A percentile compares a stretch with the other conserved stretches of the same genome.
Evolutionary conservation across 2,888 invertebrate species (phyloP).

Genomic region (Dysmachus trigonus): DNA sequence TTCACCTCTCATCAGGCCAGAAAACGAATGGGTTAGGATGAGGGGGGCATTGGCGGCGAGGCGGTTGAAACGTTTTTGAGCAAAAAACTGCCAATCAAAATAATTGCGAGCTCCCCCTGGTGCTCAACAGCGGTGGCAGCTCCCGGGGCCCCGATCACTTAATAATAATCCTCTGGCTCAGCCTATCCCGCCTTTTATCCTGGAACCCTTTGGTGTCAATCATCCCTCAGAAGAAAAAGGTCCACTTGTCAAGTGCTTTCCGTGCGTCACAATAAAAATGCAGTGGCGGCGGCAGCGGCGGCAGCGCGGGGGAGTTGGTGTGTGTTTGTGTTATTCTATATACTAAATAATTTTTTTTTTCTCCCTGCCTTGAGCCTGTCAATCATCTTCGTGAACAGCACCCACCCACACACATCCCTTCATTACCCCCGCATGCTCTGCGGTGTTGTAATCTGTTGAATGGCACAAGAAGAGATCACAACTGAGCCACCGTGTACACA

Average conservation of each 20-base stretch:
- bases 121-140: not conserved
- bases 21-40: not conserved
- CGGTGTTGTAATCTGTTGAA: slow-evolving; percentile 43
- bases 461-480: slow-evolving; percentile 15
- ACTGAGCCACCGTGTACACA: slow-evolving; percentile 3
- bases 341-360: not conserved
- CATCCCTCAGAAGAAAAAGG: slow-evolving; percentile 27
- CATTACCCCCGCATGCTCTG: not conserved
- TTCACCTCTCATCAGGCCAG: not conserved
- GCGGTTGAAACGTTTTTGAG: too few species aligned
- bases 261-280: slow-evolving; percentile 16
- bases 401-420: not conserved
- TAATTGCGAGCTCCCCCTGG: slow-evolving; percentile 11
- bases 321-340: not conserved
- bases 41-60: not conserved
- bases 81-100: slow-evolving; percentile 34
- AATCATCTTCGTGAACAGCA: slow-evolving; percentile 37
- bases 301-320: not conserved
- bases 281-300: not conserved
- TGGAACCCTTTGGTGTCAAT: slow-evolving; percentile 32
- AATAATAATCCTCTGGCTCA: slow-evolving; percentile 9
- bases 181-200: slow-evolving; percentile 14
- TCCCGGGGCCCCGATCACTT: not conserved
- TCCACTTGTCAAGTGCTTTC: slow-evolving; percentile 27
- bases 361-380: slow-evolving; percentile 22